Percentiles rank a stretch among this genome's conserved stretches.
phyloP scores from a whole-genome alignment of 2,888 invertebrate genomes.

The Coenonympha arcania region DNA sequence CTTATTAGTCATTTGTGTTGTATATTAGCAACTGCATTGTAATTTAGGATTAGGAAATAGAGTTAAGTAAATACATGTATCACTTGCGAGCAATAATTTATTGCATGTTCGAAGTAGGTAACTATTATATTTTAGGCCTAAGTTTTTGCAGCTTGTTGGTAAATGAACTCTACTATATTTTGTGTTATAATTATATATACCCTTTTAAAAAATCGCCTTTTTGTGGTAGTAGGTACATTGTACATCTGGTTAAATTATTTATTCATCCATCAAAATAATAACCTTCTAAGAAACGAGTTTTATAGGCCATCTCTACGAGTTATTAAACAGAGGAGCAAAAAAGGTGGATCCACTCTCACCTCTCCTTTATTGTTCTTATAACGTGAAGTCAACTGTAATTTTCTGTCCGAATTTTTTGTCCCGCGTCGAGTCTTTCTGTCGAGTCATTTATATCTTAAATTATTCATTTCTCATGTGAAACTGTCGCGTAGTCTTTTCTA shows the following conservation, averaged over 20 bases:
- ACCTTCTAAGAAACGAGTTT: not conserved
- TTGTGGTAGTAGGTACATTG: too few relatives aligned
- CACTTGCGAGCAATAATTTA: too few relatives aligned
- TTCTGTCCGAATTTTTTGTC: slow-evolving; percentile 45
- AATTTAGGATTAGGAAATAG: not conserved
- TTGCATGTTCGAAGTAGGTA: too few relatives aligned
- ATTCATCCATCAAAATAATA: not conserved
- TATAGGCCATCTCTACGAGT: not conserved
- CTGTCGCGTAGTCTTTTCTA: not conserved
- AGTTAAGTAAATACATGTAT: not conserved
- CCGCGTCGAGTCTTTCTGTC: slow-evolving; percentile 35
- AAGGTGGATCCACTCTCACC: slow-evolving; percentile 43
- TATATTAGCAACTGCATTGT: not conserved
- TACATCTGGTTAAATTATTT: too few relatives aligned
- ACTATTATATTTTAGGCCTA: too few relatives aligned
- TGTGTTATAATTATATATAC: too few relatives aligned
- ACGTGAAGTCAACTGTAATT: slow-evolving; percentile 44
- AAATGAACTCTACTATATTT: too few relatives aligned
- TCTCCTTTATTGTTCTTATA: slow-evolving; percentile 40
- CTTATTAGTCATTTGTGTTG: slow-evolving; percentile 4
- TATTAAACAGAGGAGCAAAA: not conserved
- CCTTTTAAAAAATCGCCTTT: too few relatives aligned
- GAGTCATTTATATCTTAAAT: slow-evolving; percentile 40
- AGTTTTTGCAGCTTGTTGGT: too few relatives aligned
- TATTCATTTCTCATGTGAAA: slow-evolving; percentile 9